Conservation (phyloP, 2,888 invertebrate genomes). For the Brenthis ino region DNA sequence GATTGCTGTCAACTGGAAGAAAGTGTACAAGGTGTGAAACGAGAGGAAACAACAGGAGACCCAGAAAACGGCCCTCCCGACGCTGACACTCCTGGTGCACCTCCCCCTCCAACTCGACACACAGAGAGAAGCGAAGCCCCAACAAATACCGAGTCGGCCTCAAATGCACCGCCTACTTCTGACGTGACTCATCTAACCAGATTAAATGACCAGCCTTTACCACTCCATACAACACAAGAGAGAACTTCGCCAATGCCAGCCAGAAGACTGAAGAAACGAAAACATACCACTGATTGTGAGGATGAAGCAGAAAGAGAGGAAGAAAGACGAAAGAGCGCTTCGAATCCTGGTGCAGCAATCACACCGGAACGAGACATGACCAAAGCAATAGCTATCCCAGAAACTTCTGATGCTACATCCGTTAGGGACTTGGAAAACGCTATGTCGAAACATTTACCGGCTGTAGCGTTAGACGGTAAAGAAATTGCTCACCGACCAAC, state of each 20-base stretch:
- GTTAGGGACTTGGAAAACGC: constrained; percentile 97
- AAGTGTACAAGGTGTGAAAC: constrained; percentile 89
- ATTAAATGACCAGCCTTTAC: constrained; percentile 71
- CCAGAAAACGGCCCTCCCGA: constrained; percentile 95
- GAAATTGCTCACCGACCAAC: constrained; percentile 87
- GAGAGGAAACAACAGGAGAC: constrained; percentile 91
- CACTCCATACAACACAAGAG: constrained; percentile 68
- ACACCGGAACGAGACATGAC: constrained; percentile 72
- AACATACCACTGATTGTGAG: constrained; percentile 71
- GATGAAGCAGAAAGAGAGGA: constrained; percentile 74
- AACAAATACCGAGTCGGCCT: constrained; percentile 65
- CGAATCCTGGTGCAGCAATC: constrained; percentile 69
- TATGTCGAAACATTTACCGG: constrained; percentile 96
- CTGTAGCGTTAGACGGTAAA: constrained; percentile 76
- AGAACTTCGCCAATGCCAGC: constrained; percentile 83
- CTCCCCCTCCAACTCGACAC: constrained; percentile 66
- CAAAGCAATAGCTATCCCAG: constrained; percentile 70
- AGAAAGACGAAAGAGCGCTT: constrained; percentile 71
- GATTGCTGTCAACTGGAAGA: constrained; percentile 96
- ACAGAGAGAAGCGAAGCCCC: constrained; percentile 71
- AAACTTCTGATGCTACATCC: constrained; percentile 81
- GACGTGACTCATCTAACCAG: constrained; percentile 75
- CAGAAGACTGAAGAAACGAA: constrained; percentile 82
- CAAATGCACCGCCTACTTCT: constrained; percentile 71
- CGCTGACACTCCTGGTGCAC: constrained; percentile 84